Conservation (phyloP, 2,797 vertebrate genomes). For the Onychomys arenicola region DNA sequence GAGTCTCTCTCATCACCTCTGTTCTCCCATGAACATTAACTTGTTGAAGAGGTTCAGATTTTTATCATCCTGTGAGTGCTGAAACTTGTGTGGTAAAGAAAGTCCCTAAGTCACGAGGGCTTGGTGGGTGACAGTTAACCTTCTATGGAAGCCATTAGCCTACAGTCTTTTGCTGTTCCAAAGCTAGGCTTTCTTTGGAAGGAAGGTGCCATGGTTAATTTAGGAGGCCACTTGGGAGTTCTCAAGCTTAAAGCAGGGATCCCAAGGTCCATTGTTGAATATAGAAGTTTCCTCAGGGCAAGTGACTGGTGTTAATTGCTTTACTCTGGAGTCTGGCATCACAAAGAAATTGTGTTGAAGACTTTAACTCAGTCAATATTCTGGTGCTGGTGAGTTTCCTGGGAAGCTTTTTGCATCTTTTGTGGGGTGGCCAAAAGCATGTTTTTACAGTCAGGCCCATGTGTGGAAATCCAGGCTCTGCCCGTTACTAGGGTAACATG, state of each 20-base stretch:
- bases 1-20: neutral
- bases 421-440: neutral
- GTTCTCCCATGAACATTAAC: neutral
- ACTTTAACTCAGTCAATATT: neutral
- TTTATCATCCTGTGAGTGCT: neutral
- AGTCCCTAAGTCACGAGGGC: neutral
- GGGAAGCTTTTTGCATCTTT: neutral
- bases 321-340: neutral
- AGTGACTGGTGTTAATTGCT: neutral
- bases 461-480: neutral
- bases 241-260: neutral
- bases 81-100: neutral
- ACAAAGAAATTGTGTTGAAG: neutral
- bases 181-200: neutral
- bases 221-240: neutral
- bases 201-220: neutral
- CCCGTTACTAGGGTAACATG: slow-evolving; percentile 39
- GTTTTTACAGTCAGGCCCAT: neutral
- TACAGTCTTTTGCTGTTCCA: neutral
- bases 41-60: neutral
- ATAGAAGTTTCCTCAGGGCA: neutral
- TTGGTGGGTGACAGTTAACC: neutral
- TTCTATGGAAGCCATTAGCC: neutral
- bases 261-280: neutral
- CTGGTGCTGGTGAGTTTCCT: neutral